Percentiles rank a stretch among this genome's conserved stretches.
These are phyloP conservation scores for Bovichtus variegatus DNA, from an alignment of 2,797 vertebrate genomes.

Conservation along the genomic window DNA sequence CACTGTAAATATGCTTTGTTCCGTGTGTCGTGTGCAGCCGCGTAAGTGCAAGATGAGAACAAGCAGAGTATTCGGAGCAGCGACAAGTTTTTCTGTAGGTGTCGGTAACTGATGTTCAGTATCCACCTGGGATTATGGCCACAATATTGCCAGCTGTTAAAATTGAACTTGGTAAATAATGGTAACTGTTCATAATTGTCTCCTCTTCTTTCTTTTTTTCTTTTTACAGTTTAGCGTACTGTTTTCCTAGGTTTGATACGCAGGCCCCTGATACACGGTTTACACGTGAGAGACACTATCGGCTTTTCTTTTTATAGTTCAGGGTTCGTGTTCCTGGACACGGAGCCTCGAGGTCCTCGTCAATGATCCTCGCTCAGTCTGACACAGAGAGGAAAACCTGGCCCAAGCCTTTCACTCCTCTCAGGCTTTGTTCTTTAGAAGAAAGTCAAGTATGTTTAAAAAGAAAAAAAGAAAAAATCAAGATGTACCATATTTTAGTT, in stretches of 20 bases:
- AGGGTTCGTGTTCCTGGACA: constrained; percentile 15
- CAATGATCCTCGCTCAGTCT: constrained; percentile 25
- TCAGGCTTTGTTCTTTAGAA: constrained; percentile 44
- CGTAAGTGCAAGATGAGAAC: constrained; percentile 28
- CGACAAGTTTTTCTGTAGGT: constrained; percentile 11
- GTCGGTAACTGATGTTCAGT: constrained; percentile 22
- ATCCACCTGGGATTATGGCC: constrained; percentile 4
- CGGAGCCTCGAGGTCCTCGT: constrained; percentile 8
- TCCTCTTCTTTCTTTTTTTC: not conserved
- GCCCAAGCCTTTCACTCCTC: constrained; percentile 36
- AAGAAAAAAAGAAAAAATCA: constrained; percentile 2
- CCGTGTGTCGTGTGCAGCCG: constrained; percentile 17
- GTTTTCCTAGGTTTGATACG: not conserved
- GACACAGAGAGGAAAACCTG: constrained; percentile 16
- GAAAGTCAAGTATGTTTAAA: constrained; percentile 27
- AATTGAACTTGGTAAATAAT: not conserved
- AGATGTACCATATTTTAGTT: constrained; percentile 54
- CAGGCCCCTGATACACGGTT: constrained; percentile 7
- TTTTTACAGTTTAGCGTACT: constrained; percentile 1
- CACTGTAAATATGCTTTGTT: constrained; percentile 52
- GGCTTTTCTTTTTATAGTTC: constrained; percentile 3
- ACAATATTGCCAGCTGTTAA: not conserved
- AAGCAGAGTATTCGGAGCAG: not conserved
- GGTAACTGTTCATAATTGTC: not conserved
- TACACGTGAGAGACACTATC: constrained; percentile 18